Evolutionary conservation across 2,797 vertebrate species (phyloP), one percentile per base, ranked within the genome.

Genomic region (Microctenopoma stevenorrisi): DNA sequence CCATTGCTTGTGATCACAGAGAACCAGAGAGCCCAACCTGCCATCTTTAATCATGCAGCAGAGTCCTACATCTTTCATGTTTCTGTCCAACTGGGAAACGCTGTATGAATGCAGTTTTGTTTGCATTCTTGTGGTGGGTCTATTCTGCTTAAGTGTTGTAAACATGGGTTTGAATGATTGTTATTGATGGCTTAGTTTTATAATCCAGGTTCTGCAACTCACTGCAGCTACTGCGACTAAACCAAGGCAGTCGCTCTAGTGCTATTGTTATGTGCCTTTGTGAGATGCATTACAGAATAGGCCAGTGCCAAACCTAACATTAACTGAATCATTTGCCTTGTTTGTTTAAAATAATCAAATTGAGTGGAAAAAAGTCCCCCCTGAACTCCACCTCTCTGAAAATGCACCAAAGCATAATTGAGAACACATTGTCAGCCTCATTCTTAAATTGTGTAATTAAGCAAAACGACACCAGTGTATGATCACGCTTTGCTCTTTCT

Each of bases 381-480:
- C 4, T 54, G 56, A 68, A 73, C 65, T 16, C 15, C 42, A 28
- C 14, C n/a, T 4, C 40, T 64, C 47, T 70, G 67, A 77, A 64
- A 62, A 63, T 54, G 57, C 5, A 79, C 70, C 61, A 80, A 59
- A 68, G 61, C 51, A 67, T 66, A 73, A 85, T 72, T 75, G 55
- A 76, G 69, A 82, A 76, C 61, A 72, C 52, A 74, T 43, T 68
- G 79, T 79, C 55, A 67, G 72, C 64, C 43, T 51, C 67, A 66
- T 64, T 70, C 56, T 60, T 81, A 68, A 79, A 81, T 75, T 78
- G 26, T 64, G 70, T 69, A 76, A 85, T 81, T 81, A 88, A 74
- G 67, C 48, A 76, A 87, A 80, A 15, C 67, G 7, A 7, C 75
- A 80, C 52, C 55, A 69, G 25, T 49, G 43, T 69, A 18, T 78